Evolutionary conservation across 2,797 vertebrate species (phyloP), one percentile per base, ranked within the genome.

Genomic region (Tympanoctomys barrerae): DNA sequence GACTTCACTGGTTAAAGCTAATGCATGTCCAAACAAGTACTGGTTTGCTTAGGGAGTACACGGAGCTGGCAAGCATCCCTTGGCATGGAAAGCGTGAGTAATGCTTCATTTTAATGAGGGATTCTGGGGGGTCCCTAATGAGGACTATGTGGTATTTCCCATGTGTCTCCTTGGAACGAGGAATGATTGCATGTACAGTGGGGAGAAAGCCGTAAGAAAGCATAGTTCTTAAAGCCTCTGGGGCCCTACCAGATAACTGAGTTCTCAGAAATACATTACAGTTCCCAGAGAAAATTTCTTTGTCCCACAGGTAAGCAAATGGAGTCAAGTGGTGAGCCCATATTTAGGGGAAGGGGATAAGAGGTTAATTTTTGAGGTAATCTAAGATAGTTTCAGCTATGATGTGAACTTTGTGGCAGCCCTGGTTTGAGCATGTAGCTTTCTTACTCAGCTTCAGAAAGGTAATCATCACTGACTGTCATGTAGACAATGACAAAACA

Each of bases 1-100:
- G 95, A 96, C 94, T 93, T 91, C 5, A 24, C 92, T 96, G 85
- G 97, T 93, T 87, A 97, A 95, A 86, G 89, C 59, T 95, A 95
- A 95, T 61, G 87, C 31, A 77, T 88, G 96, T 96, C 97, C 93
- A 96, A 96, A 97, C 96, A 97, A 98, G 97, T 80, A n/a, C 95
- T 42, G 96, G 94, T 94, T 91, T 94, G 89, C 82, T 42, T 52
- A 68, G 89, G 85, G 96, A 94, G 81, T 33, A 73, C 1, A 2
- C 2, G 66, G 87, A 85, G 84, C 95, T 97, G 97, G 95, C 94
- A 88, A 93, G 73, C n/a, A 33, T 96, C 91, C 14, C 87, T 95
- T 93, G 96, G 97, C 91, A 42, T 10, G 66, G 57, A 80, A 49
- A 86, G 54, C 0, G 0, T 39, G 81, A 93, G 92, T 71, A 82